Percentiles rank a stretch among this genome's conserved stretches.
phyloP scores from a whole-genome alignment of 2,113 vertebrate genomes.

The Crotalus helleri region DNA sequence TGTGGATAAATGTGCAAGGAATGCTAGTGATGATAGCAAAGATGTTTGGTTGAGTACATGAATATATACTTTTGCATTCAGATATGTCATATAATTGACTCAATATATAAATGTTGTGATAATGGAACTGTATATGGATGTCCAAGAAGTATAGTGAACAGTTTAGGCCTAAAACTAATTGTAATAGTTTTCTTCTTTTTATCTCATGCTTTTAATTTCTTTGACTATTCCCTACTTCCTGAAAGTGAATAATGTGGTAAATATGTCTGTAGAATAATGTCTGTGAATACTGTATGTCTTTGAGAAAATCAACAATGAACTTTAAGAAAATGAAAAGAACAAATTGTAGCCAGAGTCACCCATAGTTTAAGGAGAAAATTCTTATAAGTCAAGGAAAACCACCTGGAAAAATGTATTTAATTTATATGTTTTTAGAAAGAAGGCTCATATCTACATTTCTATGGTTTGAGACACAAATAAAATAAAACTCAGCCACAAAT shows the following conservation, averaged over 20 bases:
- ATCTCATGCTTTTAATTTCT: neutral
- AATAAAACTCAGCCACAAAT: neutral
- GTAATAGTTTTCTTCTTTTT: neutral
- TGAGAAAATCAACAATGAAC: neutral
- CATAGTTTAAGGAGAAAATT: neutral
- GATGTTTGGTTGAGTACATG: neutral
- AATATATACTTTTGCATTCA: neutral
- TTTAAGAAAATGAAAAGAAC: neutral
- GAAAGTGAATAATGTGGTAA: neutral
- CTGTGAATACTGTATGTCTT: neutral
- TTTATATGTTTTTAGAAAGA: neutral
- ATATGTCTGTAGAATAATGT: neutral
- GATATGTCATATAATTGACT: neutral
- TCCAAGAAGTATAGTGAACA: neutral
- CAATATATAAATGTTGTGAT: neutral
- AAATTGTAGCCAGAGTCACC: neutral
- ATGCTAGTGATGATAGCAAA: neutral
- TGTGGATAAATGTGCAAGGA: neutral
- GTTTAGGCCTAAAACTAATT: neutral
- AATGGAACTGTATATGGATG: neutral
- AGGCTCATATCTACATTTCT: neutral
- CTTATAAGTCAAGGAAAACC: neutral
- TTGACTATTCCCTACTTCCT: neutral
- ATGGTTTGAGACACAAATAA: neutral
- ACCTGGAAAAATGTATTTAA: neutral